Evolutionary conservation across 2,113 vertebrate genomes (phyloP).

Genomic region (Siniperca chuatsi): DNA sequence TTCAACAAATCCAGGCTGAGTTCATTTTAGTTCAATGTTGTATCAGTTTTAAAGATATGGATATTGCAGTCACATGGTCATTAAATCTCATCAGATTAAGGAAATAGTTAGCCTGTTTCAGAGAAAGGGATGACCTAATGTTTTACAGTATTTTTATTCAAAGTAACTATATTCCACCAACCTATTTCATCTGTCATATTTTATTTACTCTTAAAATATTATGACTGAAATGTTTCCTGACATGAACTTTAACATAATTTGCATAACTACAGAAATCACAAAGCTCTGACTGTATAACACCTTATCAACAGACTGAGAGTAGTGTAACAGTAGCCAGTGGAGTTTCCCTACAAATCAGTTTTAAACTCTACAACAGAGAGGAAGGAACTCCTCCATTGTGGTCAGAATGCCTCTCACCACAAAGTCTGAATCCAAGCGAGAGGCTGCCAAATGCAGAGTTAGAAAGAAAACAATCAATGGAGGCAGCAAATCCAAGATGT

Average conservation of each 20-base stretch:
- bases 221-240: constrained; percentile 45
- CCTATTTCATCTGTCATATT: constrained; percentile 19
- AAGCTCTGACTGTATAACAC: constrained; percentile 23
- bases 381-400: constrained; percentile 76
- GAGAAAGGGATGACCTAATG: constrained; percentile 5
- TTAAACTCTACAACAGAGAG: constrained; percentile 48
- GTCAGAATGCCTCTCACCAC: constrained; percentile 57
- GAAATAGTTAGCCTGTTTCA: neutral
- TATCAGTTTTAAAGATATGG: constrained; percentile 1
- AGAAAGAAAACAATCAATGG: constrained; percentile 61
- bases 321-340: constrained; percentile 49
- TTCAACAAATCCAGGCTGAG: neutral
- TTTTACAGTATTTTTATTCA: neutral
- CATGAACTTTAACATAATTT: constrained; percentile 60
- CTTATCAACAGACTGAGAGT: constrained; percentile 44
- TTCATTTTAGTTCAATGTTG: neutral
- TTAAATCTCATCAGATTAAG: neutral
- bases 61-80: neutral
- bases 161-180: constrained; percentile 5
- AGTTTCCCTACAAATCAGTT: constrained; percentile 63
- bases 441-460: constrained; percentile 50
- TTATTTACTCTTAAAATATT: constrained; percentile 28
- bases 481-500: constrained; percentile 43
- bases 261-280: constrained; percentile 45
- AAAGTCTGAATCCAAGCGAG: constrained; percentile 50